Conservation (phyloP, 2,797 vertebrate genomes). For the Microcaecilia unicolor region DNA sequence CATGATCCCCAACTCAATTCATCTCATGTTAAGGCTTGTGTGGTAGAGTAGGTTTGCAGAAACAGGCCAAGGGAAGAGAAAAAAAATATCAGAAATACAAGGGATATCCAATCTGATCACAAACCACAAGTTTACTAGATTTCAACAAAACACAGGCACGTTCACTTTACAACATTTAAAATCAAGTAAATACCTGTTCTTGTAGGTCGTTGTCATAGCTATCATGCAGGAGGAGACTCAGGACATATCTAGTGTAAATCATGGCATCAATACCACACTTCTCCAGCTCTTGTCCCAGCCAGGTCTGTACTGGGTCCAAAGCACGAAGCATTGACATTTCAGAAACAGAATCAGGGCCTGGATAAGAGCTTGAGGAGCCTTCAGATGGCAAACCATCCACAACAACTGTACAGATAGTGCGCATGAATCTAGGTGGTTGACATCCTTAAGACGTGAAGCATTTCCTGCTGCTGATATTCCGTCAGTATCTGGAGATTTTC, state of each 20-base stretch:
- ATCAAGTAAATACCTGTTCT: slow-evolving; percentile 81
- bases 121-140: no score
- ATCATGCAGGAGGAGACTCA: slow-evolving; percentile 97
- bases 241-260: slow-evolving; percentile 97
- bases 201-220: slow-evolving; percentile 96
- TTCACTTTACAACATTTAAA: slow-evolving; percentile 30
- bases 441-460: slow-evolving; percentile 75
- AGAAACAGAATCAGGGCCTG: slow-evolving; percentile 73
- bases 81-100: no score
- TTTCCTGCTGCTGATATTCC: slow-evolving; percentile 57
- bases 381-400: slow-evolving; percentile 85
- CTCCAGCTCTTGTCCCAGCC: slow-evolving; percentile 98
- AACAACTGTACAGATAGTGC: slow-evolving; percentile 81
- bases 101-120: no score
- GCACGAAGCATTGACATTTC: slow-evolving; percentile 98
- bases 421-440: slow-evolving; percentile 89
- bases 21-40: no score
- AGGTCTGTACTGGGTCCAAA: slow-evolving; percentile 96
- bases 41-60: no score
- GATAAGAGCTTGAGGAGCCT: slow-evolving; percentile 75
- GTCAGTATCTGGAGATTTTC: slow-evolving; percentile 64
- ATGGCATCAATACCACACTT: slow-evolving; percentile 98
- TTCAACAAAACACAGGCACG: slow-evolving; percentile 2
- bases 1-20: no score
- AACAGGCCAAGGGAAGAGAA: no score